Base-by-base conservation (phyloP, 2,888 invertebrate genomes). In the Coenonympha glycerion region DNA sequence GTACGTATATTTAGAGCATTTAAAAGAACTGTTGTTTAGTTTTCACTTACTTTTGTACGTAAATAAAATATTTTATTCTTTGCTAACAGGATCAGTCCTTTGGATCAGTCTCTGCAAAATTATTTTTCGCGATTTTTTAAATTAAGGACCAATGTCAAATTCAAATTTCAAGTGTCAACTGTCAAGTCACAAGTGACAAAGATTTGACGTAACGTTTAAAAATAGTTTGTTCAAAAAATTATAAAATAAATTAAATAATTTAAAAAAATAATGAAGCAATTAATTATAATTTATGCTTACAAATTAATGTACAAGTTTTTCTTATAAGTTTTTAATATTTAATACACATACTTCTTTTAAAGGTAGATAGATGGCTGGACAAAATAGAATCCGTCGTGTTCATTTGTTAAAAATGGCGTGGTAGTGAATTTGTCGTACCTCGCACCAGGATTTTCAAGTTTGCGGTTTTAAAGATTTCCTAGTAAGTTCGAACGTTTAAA, bases 361-460 rank as follows among this genome's bases (percentile, higher is more conserved):
- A 24, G 34, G 34, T 30, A 22, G 54, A 47, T 59, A 58, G 55
- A 53, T 62, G 50, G 56, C 60, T 61, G 58, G 60, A 48, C 58
- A 58, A 42, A 39, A 16, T 53, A 52, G 47, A 53, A 54, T 44
- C 33, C 46, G 53, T 59, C 49, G 49, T 76, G 78, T 80, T 86
- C 86, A 85, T 84, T 85, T 86, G 83, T 86, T 80, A 81, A 80
- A 86, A 82, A 86, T 87, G 86, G 79, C 78, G 80, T 83, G 78
- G 79, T 71, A 67, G 74, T 71, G 72, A 74, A 71, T 71, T 77
- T 76, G 79, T 78, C 73, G 76, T 69, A 78, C n/a, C n/a, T n/a
- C n/a, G 76, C 73, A 71, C 69, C 70, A 62, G 59, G 69, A 73
- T 79, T 80, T 84, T 81, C 79, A 77, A 76, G 76, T 82, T 83